phyloP scores from a whole-genome alignment of 2,888 invertebrate genomes.

The Leptogaster cylindrica region DNA sequence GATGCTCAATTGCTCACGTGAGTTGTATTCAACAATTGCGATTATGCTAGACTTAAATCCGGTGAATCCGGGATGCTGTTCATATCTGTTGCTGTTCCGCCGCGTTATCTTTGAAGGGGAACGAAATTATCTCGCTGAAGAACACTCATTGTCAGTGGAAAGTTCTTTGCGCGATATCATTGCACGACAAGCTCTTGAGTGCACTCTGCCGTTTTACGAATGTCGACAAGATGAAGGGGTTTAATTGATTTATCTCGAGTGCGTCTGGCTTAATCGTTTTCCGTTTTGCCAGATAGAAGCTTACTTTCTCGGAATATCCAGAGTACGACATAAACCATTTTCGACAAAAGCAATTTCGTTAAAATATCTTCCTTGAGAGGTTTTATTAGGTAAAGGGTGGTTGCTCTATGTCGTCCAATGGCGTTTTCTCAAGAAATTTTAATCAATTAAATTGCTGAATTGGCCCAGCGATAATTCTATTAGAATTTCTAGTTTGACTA shows the following conservation, averaged over 20 bases:
- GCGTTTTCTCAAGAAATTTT: not conserved
- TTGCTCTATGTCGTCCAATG: no score
- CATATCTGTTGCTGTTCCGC: not conserved
- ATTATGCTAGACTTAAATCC: no score
- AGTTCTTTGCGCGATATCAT: no score
- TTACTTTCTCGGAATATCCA: no score
- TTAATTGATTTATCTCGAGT: conserved; percentile 24
- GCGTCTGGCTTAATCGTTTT: not conserved
- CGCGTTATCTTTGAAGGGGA: not conserved
- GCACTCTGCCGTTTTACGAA: not conserved
- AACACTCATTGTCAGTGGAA: no score
- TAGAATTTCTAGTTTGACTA: no score
- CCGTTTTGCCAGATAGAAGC: no score
- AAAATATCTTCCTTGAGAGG: no score
- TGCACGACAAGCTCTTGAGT: conserved; percentile 7
- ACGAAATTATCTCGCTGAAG: conserved; percentile 6
- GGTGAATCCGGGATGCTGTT: conserved; percentile 7
- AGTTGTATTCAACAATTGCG: no score
- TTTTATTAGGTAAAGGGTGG: no score
- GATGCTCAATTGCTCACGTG: not conserved
- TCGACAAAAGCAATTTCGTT: not conserved
- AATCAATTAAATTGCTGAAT: not conserved
- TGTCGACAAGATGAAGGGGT: not conserved
- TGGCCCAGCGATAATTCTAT: no score
- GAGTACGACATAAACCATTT: no score